These are phyloP conservation scores for Gallinago jamesoni DNA, from an alignment of 2,113 vertebrate genomes.

Conservation along the genomic window DNA sequence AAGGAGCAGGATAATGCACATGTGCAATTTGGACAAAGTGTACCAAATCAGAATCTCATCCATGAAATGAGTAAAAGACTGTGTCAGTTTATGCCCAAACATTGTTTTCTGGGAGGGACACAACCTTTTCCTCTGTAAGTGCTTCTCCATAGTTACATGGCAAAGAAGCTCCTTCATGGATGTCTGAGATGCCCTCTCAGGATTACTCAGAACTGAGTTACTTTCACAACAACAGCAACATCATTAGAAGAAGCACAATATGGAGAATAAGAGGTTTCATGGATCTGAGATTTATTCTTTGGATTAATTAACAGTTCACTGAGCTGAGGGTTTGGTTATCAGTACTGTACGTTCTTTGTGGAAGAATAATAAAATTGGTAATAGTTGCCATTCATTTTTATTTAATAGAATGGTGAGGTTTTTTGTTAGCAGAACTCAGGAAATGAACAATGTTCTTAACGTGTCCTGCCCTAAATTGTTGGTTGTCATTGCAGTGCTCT, in stretches of 20 bases:
- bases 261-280: not conserved
- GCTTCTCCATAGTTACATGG: not conserved
- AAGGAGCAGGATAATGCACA: not conserved
- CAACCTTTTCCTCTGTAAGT: not conserved
- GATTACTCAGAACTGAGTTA: not conserved
- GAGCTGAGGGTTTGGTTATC: not conserved
- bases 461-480: not conserved
- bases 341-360: not conserved
- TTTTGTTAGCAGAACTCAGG: not conserved
- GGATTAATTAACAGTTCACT: not conserved
- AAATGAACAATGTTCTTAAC: not conserved
- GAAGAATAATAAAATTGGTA: not conserved
- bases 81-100: not conserved
- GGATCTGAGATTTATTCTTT: not conserved
- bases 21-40: fast-evolving
- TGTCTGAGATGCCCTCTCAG: not conserved
- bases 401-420: not conserved
- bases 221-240: not conserved
- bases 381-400: not conserved
- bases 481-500: not conserved
- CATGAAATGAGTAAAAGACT: not conserved
- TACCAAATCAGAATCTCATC: not conserved
- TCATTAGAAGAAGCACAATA: not conserved
- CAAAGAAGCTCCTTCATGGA: not conserved
- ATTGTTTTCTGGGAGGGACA: not conserved